Evolutionary conservation across 2,113 vertebrate genomes (phyloP).

Genomic region (Tapirus terrestris): DNA sequence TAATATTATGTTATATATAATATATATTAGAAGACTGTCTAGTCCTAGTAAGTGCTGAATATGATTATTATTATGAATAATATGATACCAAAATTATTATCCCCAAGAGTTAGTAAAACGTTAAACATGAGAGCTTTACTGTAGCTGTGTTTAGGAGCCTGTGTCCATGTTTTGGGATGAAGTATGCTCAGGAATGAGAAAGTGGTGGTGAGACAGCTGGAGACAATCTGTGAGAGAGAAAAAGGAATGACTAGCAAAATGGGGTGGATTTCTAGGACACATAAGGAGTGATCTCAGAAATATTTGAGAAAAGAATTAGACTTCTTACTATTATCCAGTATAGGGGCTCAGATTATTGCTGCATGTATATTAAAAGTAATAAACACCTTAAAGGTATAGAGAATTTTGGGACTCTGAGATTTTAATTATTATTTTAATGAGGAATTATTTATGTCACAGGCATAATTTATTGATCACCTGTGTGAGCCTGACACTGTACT

Average conservation of each 20-base stretch:
- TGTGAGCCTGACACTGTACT: neutral
- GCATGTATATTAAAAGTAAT: neutral
- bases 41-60: neutral
- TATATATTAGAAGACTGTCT: neutral
- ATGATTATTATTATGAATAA: neutral
- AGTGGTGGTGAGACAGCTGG: neutral
- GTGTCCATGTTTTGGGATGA: neutral
- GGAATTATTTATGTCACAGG: neutral
- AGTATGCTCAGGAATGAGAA: neutral
- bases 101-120: neutral
- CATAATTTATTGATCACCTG: neutral
- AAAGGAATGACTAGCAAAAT: neutral
- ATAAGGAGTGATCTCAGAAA: neutral
- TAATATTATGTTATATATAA: too few relatives aligned
- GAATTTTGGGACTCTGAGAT: neutral
- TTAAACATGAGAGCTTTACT: neutral
- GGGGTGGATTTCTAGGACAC: neutral
- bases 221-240: neutral
- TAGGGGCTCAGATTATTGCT: neutral
- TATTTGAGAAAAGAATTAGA: neutral
- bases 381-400: neutral
- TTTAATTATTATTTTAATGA: neutral
- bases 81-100: neutral
- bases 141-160: neutral
- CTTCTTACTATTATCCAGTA: neutral